These are phyloP conservation scores for Apodemia mormo DNA, from an alignment of 2,888 invertebrate species.

Conservation along the genomic window DNA sequence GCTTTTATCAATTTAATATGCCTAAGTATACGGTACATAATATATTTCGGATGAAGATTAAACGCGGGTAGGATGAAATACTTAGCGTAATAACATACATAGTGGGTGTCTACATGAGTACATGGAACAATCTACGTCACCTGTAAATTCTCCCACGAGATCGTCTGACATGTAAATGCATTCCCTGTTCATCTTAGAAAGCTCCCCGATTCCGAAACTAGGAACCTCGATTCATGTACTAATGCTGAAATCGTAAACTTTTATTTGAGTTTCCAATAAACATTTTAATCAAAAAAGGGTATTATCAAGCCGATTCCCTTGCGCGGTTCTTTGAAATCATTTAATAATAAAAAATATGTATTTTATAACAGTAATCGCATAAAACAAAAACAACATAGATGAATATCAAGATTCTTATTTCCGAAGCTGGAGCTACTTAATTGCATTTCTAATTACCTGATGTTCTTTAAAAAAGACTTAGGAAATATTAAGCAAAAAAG, in stretches of 20 bases:
- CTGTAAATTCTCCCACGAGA: conserved; percentile 67
- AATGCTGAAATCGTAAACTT: neutral
- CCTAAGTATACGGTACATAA: neutral
- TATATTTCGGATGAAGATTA: neutral
- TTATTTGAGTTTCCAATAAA: neutral
- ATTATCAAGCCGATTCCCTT: no score
- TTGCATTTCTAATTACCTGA: no score
- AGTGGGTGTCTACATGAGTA: neutral
- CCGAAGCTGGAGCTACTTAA: no score
- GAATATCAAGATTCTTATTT: no score
- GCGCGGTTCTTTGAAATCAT: no score
- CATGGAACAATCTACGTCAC: conserved; percentile 42
- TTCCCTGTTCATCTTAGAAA: conserved; percentile 63
- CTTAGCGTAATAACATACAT: neutral
- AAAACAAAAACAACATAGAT: no score
- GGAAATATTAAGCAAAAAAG: no score
- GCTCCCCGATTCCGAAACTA: conserved; percentile 47
- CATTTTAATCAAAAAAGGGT: no score
- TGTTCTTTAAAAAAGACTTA: no score
- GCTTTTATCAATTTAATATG: neutral
- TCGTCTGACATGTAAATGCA: conserved; percentile 77
- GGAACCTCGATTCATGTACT: neutral
- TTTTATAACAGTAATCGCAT: no score
- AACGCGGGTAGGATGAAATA: neutral
- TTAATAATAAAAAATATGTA: no score